Percentiles rank a stretch among this genome's conserved stretches.
Conservation (phyloP, 2,797 vertebrate genomes). For the Sternarchorhynchus goeldii region DNA sequence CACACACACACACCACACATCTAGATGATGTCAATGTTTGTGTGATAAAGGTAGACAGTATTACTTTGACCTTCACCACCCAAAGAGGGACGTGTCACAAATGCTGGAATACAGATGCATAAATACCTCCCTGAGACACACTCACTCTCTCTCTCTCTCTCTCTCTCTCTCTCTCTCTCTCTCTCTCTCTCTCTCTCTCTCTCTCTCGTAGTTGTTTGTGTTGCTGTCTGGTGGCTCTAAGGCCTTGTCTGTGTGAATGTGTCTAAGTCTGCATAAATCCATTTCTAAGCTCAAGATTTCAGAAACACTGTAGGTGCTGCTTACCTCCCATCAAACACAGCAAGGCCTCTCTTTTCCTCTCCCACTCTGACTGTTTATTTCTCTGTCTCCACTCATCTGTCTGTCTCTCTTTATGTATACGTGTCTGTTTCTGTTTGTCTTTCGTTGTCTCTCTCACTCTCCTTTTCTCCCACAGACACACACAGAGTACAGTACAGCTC, state of each 20-base stretch:
- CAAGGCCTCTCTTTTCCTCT: constrained; percentile 23
- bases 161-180: background rate
- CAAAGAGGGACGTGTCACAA: constrained; percentile 41
- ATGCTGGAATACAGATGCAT: constrained; percentile 37
- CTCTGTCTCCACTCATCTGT: constrained; percentile 11
- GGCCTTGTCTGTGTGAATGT: constrained; percentile 45
- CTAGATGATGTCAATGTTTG: constrained; percentile 38
- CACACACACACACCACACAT: too few relatives aligned
- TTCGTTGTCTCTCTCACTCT: background rate
- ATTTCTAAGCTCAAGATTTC: constrained; percentile 53
- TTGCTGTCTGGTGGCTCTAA: constrained; percentile 34
- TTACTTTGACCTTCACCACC: constrained; percentile 44
- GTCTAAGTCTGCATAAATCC: constrained; percentile 49
- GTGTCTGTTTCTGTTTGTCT: background rate
- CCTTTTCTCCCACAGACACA: background rate
- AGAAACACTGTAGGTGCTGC: constrained; percentile 42
- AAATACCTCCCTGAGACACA: constrained; percentile 21
- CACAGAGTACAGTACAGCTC: background rate
- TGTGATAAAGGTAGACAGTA: constrained; percentile 36
- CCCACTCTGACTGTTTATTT: background rate
- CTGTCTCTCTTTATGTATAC: background rate
- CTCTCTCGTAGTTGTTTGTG: constrained; percentile 9
- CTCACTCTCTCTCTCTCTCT: constrained; percentile 11
- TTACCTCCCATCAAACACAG: constrained; percentile 42
- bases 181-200: background rate